Evolutionary conservation across 2,797 vertebrate genomes (phyloP).

Genomic region (Amphiprion clarkii): DNA sequence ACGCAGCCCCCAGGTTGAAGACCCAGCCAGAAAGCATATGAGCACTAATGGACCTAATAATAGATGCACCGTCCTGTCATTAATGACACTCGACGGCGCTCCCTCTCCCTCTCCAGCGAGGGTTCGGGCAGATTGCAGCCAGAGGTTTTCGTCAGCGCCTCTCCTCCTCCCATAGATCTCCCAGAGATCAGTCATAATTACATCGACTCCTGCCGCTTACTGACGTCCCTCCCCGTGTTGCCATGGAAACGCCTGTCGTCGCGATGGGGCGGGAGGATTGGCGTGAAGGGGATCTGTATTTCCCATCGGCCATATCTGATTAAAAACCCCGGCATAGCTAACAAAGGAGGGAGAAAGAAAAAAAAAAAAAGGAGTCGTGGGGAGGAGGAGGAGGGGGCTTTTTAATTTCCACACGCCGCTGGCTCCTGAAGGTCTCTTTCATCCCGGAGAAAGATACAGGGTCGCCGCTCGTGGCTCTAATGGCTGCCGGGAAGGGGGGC

Average conservation of each 20-base stretch:
- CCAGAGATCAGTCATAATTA: conserved; percentile 79
- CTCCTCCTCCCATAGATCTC: conserved; percentile 52
- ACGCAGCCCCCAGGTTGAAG: not conserved
- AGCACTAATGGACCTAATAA: conserved; percentile 11
- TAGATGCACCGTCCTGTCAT: conserved; percentile 3
- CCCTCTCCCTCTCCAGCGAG: conserved; percentile 24
- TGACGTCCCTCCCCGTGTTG: conserved; percentile 57
- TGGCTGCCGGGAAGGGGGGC: conserved; percentile 27
- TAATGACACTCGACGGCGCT: conserved; percentile 5
- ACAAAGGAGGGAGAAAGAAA: conserved; percentile 44
- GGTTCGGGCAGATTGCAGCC: conserved; percentile 54
- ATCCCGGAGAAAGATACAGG: conserved; percentile 52
- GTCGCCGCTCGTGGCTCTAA: conserved; percentile 55
- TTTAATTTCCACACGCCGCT: conserved; percentile 67
- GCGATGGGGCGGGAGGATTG: conserved; percentile 50
- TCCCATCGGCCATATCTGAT: conserved; percentile 77
- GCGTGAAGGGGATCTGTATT: conserved; percentile 76
- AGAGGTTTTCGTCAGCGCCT: conserved; percentile 43
- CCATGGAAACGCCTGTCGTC: conserved; percentile 74
- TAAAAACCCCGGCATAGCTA: conserved; percentile 66
- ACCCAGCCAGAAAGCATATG: not conserved
- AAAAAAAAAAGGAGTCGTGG: no score
- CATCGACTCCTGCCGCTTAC: conserved; percentile 56
- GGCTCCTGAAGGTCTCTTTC: conserved; percentile 66
- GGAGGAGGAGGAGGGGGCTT: not conserved